These are phyloP conservation scores for Spatula clypeata DNA, from an alignment of 2,797 vertebrate species.

Conservation along the genomic window DNA sequence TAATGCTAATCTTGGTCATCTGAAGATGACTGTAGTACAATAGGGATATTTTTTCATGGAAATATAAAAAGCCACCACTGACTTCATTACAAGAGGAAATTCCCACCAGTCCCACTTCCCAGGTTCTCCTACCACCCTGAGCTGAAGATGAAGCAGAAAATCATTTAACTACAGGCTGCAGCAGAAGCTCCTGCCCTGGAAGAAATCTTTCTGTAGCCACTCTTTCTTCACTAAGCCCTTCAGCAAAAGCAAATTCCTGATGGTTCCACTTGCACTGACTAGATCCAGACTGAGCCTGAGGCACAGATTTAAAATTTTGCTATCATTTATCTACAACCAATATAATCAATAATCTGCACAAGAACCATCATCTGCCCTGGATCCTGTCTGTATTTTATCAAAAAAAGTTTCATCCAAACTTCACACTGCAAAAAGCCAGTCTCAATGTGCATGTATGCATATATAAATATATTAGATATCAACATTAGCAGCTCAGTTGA, in stretches of 20 bases:
- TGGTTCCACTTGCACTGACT: not conserved
- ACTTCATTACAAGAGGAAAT: not conserved
- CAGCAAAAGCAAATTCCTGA: not conserved
- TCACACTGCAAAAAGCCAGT: not conserved
- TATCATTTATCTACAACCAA: not conserved
- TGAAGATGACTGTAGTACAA: not conserved
- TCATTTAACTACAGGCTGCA: not conserved
- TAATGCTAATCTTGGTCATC: not conserved
- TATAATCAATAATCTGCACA: fast-evolving
- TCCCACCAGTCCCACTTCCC: not conserved
- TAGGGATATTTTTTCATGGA: not conserved
- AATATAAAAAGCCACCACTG: not conserved
- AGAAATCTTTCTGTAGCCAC: not conserved
- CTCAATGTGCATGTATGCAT: not conserved
- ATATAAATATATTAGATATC: not conserved
- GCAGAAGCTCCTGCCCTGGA: not conserved
- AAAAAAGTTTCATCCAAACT: not conserved
- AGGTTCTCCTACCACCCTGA: not conserved
- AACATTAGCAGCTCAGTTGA: not conserved
- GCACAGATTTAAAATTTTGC: not conserved
- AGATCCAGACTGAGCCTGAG: not conserved
- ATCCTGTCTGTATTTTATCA: not conserved
- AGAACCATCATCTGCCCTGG: fast-evolving
- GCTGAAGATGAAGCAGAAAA: not conserved
- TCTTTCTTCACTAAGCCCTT: not conserved